These are phyloP conservation scores for Papilio helenus DNA, from an alignment of 1,140 invertebrate species.

Conservation along the genomic window DNA sequence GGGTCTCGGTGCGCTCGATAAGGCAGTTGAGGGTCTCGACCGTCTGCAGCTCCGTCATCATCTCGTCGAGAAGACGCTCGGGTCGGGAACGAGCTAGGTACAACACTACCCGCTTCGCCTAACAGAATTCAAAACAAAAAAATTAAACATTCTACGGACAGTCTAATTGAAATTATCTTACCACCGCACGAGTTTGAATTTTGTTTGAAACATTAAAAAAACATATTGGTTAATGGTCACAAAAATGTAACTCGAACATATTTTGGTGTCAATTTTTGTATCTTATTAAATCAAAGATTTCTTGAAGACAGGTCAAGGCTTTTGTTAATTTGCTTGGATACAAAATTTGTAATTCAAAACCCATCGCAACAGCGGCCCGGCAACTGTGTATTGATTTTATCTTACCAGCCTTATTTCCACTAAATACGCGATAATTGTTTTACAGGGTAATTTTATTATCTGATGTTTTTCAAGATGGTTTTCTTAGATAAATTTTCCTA, in stretches of 20 bases:
- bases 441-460: not conserved
- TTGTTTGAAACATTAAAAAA: not conserved
- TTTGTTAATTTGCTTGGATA: not conserved
- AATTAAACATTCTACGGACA: no score
- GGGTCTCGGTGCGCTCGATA: conserved; percentile 98
- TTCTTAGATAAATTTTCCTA: not conserved
- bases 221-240: not conserved
- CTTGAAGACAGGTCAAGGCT: not conserved
- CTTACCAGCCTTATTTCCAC: not conserved
- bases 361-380: not conserved
- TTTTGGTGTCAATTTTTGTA: not conserved
- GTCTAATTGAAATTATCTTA: no score
- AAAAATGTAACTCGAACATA: not conserved
- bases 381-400: not conserved
- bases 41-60: conserved; percentile 98
- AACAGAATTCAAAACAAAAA: not conserved
- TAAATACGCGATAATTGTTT: not conserved
- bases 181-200: no score
- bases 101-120: conserved; percentile 97
- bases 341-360: conserved; percentile 2
- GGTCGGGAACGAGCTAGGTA: conserved; percentile 95
- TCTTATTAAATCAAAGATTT: not conserved
- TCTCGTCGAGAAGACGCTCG: conserved; percentile 96
- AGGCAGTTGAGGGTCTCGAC: conserved; percentile 97
- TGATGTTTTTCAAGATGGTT: not conserved